Evolutionary conservation across 2,113 vertebrate species (phyloP).

Genomic region (Vicugna pacos): DNA sequence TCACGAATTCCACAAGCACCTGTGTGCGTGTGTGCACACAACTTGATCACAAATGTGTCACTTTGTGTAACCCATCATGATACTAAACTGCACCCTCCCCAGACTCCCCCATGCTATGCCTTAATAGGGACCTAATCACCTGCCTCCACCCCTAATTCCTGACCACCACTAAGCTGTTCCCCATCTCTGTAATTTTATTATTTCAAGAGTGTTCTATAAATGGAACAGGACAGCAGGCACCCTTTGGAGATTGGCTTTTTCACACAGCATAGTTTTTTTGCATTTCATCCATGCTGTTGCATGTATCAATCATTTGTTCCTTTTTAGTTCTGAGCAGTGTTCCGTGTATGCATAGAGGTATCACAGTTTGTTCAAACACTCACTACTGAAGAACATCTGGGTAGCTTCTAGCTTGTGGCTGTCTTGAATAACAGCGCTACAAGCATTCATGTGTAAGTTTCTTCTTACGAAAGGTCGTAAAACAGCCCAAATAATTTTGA

Average conservation of each 20-base stretch:
- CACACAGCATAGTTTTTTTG: neutral
- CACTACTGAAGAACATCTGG: neutral
- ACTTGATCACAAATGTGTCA: neutral
- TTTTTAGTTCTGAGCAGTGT: neutral
- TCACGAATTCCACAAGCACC: neutral
- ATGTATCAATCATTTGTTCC: neutral
- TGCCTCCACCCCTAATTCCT: neutral
- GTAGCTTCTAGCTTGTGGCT: neutral
- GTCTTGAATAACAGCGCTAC: neutral
- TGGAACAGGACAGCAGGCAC: neutral
- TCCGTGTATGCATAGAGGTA: neutral
- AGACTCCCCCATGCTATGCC: neutral
- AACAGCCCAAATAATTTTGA: slow-evolving; percentile 27
- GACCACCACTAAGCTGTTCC: neutral
- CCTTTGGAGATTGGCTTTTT: neutral
- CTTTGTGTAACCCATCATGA: neutral
- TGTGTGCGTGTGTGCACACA: neutral
- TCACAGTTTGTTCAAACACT: neutral
- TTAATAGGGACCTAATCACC: neutral
- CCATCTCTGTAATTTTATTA: neutral
- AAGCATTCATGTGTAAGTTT: neutral
- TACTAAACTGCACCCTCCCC: neutral
- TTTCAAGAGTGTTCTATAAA: neutral
- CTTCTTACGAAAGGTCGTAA: neutral
- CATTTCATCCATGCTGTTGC: neutral